Percentiles rank a stretch among this genome's conserved stretches.
These are phyloP conservation scores for Carabus problematicus DNA, from an alignment of 2,888 invertebrate species.

Conservation along the genomic window DNA sequence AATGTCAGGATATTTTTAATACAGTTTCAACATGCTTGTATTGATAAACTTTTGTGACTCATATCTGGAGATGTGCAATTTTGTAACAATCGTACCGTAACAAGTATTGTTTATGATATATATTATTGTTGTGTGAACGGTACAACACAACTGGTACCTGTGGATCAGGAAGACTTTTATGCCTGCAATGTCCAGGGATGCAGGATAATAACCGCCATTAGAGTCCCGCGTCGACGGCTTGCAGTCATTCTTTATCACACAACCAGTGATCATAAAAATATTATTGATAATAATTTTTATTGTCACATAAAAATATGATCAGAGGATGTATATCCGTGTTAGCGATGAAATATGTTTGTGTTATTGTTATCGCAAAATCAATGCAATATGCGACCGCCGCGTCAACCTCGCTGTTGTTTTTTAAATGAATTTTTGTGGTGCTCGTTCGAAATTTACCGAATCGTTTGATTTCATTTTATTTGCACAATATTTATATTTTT, in stretches of 20 bases:
- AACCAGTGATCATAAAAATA: constrained; percentile 34
- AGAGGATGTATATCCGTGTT: neutral
- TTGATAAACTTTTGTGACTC: constrained; percentile 1
- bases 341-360: neutral
- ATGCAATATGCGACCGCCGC: too few species aligned
- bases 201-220: constrained; percentile 37
- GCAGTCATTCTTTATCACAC: constrained; percentile 14
- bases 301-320: constrained; percentile 2
- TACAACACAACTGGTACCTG: constrained; percentile 36
- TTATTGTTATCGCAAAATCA: neutral
- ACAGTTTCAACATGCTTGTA: too few species aligned
- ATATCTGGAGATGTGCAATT: constrained; percentile 36
- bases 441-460: too few species aligned
- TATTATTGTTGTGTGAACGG: constrained; percentile 29
- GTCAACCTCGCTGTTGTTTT: too few species aligned
- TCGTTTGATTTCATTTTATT: too few species aligned
- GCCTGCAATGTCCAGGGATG: constrained; percentile 22
- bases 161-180: constrained; percentile 39
- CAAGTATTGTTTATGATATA: constrained; percentile 38
- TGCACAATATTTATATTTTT: too few species aligned
- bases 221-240: constrained; percentile 35
- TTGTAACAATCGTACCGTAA: constrained; percentile 39
- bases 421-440: too few species aligned
- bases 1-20: too few species aligned
- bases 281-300: constrained; percentile 41